These are phyloP conservation scores for Hemiprocne comata DNA, from an alignment of 2,113 vertebrate species.

Conservation along the genomic window DNA sequence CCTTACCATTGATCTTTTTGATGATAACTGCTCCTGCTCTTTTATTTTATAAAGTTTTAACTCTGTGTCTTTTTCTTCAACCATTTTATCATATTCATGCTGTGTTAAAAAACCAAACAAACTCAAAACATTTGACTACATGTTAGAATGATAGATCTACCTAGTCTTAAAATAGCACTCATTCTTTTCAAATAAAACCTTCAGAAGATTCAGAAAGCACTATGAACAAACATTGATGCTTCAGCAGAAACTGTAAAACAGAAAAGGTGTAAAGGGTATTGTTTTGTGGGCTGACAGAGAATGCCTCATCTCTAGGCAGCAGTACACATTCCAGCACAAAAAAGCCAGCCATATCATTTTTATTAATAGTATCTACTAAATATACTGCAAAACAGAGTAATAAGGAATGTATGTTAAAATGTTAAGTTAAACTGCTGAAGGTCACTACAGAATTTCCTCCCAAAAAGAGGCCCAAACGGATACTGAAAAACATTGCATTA, in stretches of 20 bases:
- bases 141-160: neutral
- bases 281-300: neutral
- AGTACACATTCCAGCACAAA: neutral
- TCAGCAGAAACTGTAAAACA: neutral
- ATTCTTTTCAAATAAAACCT: neutral
- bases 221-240: neutral
- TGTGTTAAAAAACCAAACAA: conserved; percentile 46
- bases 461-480: neutral
- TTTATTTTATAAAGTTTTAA: conserved; percentile 81
- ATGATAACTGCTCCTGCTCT: conserved; percentile 77
- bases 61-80: conserved; percentile 90
- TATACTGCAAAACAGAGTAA: neutral
- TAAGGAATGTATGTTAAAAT: neutral
- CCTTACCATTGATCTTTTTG: conserved; percentile 83
- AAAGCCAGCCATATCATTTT: neutral
- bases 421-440: neutral
- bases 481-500: neutral
- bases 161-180: neutral
- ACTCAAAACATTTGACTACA: neutral
- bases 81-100: conserved; percentile 89
- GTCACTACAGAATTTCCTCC: neutral
- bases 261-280: neutral
- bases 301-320: neutral
- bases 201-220: neutral
- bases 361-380: neutral